Evolutionary conservation across 1,140 invertebrate species (phyloP).

Genomic region (Augochlora pura): DNA sequence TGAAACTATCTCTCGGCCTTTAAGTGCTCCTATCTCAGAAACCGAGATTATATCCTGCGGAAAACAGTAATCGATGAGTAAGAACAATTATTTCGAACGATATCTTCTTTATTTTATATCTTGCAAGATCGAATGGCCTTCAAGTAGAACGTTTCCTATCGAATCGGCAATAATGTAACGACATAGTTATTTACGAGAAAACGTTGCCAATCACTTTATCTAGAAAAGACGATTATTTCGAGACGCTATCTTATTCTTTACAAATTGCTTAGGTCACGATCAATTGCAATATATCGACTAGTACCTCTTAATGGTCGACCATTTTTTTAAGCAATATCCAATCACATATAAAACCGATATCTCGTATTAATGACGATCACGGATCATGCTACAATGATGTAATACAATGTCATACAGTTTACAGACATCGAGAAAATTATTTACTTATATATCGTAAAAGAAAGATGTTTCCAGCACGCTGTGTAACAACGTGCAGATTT

Average conservation of each 20-base stretch:
- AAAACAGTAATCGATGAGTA: conserved; percentile 13
- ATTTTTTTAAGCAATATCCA: too few relatives aligned
- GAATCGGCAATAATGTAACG: background rate
- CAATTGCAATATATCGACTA: background rate
- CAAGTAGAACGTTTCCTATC: background rate
- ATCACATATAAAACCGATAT: too few relatives aligned
- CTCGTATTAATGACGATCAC: too few relatives aligned
- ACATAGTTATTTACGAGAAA: background rate
- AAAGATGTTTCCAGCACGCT: too few relatives aligned
- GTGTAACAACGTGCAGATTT: too few relatives aligned
- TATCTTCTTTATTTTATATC: conserved; percentile 22
- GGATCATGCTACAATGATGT: too few relatives aligned
- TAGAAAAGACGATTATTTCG: too few relatives aligned
- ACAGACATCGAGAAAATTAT: too few relatives aligned
- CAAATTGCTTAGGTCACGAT: background rate
- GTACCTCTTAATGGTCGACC: too few relatives aligned
- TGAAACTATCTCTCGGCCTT: background rate
- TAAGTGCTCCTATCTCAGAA: conserved; percentile 11
- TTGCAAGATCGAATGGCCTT: background rate
- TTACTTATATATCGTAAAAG: too few relatives aligned
- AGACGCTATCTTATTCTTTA: background rate
- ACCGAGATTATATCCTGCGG: background rate
- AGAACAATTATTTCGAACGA: conserved; percentile 1
- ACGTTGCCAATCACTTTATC: background rate
- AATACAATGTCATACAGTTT: too few relatives aligned